phyloP scores from a whole-genome alignment of 2,797 vertebrate genomes.

The Lerista edwardsae region DNA sequence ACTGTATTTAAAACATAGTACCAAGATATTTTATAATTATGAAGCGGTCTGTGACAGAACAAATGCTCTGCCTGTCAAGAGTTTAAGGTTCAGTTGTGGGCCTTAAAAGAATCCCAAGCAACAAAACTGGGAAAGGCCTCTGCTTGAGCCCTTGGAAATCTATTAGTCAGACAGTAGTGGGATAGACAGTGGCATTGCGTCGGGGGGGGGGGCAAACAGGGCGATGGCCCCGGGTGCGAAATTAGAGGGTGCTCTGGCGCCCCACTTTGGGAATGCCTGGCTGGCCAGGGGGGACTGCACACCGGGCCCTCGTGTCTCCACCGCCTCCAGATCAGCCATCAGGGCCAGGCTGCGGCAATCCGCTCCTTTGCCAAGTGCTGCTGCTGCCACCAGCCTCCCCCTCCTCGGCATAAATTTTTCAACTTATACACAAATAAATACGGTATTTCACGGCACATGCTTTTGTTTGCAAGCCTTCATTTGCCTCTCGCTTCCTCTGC shows the following conservation, averaged over 20 bases:
- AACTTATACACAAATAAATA: too few species aligned
- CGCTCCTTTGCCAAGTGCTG: constrained; percentile 32
- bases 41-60: too few species aligned
- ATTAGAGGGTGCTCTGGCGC: too few species aligned
- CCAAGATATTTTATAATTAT: neutral
- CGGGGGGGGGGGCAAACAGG: too few species aligned
- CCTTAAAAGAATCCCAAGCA: neutral
- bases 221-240: too few species aligned
- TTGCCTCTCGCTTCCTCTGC: too few species aligned
- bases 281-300: neutral
- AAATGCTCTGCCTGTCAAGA: neutral
- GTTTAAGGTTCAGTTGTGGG: neutral
- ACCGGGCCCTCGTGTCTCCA: constrained; percentile 12
- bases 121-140: neutral
- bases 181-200: too few species aligned
- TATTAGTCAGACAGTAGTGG: neutral
- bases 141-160: neutral
- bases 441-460: too few species aligned
- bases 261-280: too few species aligned
- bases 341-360: constrained; percentile 39
- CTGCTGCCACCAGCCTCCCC: constrained; percentile 46
- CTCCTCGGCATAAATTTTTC: too few species aligned
- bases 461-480: too few species aligned
- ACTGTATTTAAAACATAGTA: neutral
- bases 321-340: constrained; percentile 43